Conservation (phyloP, 2,797 vertebrate species). For the Eidolon dupreanum region DNA sequence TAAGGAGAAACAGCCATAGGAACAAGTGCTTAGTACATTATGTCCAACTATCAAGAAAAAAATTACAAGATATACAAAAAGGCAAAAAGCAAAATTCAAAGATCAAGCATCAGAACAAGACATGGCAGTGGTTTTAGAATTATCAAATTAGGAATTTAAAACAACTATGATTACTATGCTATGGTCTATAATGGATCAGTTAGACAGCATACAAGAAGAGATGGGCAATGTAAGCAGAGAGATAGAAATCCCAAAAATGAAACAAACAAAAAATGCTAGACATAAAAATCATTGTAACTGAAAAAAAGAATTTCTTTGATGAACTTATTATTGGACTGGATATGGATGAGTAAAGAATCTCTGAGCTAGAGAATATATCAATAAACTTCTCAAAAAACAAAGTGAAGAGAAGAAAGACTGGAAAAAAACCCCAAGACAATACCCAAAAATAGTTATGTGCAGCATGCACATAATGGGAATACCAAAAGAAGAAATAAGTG, state of each 20-base stretch:
- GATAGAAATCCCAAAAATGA: not conserved
- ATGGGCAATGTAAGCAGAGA: not conserved
- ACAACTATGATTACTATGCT: not conserved
- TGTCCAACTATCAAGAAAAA: not conserved
- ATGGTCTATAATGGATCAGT: not conserved
- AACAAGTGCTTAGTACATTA: not conserved
- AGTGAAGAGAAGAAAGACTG: not conserved
- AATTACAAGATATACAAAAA: not conserved
- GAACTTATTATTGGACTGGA: not conserved
- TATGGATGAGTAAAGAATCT: not conserved
- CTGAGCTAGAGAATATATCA: not conserved
- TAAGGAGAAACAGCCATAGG: not conserved
- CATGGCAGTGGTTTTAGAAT: not conserved
- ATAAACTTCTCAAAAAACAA: not conserved
- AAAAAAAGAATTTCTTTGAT: not conserved
- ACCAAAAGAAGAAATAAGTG: not conserved
- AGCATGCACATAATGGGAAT: not conserved
- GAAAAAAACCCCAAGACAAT: not conserved
- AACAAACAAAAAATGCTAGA: not conserved
- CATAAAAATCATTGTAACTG: not conserved
- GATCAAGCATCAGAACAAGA: not conserved
- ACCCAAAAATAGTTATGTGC: not conserved
- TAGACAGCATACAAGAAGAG: not conserved
- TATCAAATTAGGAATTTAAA: not conserved
- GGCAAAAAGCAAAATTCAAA: not conserved